Base-by-base conservation (phyloP, 2,113 vertebrate genomes). In the Thinocorus orbignyianus region DNA sequence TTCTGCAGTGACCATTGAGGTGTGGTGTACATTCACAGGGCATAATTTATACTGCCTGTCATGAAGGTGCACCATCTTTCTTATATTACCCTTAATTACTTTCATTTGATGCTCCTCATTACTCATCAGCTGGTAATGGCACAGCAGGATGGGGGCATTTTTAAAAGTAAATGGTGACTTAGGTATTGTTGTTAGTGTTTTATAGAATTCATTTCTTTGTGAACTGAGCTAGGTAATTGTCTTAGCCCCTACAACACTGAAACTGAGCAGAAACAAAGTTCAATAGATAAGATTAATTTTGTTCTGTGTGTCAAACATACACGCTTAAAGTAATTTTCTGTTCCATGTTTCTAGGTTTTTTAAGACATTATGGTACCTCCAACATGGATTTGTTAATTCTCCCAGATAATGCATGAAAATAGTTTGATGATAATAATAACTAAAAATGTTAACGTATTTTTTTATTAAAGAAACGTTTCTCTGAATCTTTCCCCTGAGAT, bases 391-490 rank as follows among this genome's bases (percentile, higher is more conserved):
- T 14, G 33, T 90, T 93, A 90, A 86, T 90, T 93, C 57, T 91
- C 48, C 39, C 28, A 39, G 86, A 60, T 48, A 91, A 78, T 81
- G 39, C 44, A 79, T 84, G 57, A 69, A 48, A 95, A 94, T 41
- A 68, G 39, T 74, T 94, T 86, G 71, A 78, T 90, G 26, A 68
- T 68, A 81, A 61, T 88, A 87, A 79, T 49, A 61, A 83, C 57
- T 81, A 49, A 61, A 83, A 20, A 85, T 92, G 81, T 83, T 66
- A 90, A 71, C 58, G 44, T 71, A 57, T 90, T 77, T 85, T 95
- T 96, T 85, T 81, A 89, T 95, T 89, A 85, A 91, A 70, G 24
- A 52, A 89, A 28, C 33, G 28, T 91, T 86, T 81, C 13, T 88
- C 92, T 78, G 57, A 30, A 61, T 92, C 57, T 94, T 92, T 86